Base-by-base conservation (phyloP, 2,113 vertebrate species). In the Donacobius atricapilla region DNA sequence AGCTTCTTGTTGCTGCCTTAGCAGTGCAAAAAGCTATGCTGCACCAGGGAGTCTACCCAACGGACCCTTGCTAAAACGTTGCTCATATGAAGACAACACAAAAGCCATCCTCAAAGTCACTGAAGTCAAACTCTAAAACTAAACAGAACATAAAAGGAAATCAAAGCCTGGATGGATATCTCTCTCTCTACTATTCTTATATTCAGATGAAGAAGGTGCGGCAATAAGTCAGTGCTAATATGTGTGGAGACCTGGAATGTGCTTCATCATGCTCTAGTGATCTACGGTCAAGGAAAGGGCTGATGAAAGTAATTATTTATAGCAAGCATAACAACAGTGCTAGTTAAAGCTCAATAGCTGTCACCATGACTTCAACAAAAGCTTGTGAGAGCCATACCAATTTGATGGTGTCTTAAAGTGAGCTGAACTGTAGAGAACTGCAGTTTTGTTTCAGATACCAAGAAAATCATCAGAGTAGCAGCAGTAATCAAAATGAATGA, bases 231-330 rank as follows among this genome's bases (percentile, higher is more conserved):
- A 84, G 75, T 39, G 68, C 39, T 89, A 92, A 89, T 93, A 71
- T 14, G 10, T 44, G 54, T 86, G 89, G 71, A 91, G 88, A 83
- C 83, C 92, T 87, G 75, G 56, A 96, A 95, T 83, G 63, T 86
- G 31, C 50, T 93, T n/a, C 79, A 80, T 80, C 92, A 96, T 94
- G 94, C 82, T 88, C 33, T 48, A 72, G 69, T 70, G 85, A 96
- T 45, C 81, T 44, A 39, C 4, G 92, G 75, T 44, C 3, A 17
- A 83, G 76, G 89, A 89, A 95, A 95, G 8, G 42, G 42, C 78
- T 93, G 79, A 91, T 87, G 88, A 85, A 83, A 86, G 65, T 58
- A 91, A 90, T 96, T 97, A 94, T 94, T 97, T 95, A 90, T 93
- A 91, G 64, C 61, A 95, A 95, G 87, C 72, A 83, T 91, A 96